Conservation (phyloP, 2,888 invertebrate species). For the Drosophila histrio region DNA sequence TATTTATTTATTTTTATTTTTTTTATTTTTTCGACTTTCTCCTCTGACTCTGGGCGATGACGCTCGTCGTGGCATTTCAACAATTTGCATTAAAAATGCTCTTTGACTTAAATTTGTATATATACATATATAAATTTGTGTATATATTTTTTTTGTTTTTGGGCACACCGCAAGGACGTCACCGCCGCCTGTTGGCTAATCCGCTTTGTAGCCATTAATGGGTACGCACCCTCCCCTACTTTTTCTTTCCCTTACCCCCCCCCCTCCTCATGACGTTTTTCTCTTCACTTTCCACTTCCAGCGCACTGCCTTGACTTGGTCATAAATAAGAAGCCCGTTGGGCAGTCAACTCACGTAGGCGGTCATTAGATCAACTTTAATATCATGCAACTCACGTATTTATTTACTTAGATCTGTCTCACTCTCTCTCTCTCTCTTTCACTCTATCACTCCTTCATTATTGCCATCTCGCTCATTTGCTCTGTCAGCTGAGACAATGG, state of each 20-base stretch:
- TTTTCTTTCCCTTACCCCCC: background rate
- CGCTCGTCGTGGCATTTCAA: conserved; percentile 34
- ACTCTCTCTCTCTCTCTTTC: background rate
- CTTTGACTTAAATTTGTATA: conserved; percentile 38
- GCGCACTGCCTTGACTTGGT: conserved; percentile 2
- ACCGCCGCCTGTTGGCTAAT: conserved; percentile 50
- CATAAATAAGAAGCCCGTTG: conserved; percentile 53
- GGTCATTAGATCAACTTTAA: conserved; percentile 76
- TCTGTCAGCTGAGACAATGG: conserved; percentile 15
- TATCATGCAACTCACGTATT: conserved; percentile 71
- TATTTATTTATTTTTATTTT: conserved; percentile 35
- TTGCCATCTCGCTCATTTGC: conserved; percentile 2
- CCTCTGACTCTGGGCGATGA: background rate
- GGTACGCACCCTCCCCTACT: background rate
- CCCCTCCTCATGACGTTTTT: too few relatives aligned
- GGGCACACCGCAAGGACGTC: conserved; percentile 37
- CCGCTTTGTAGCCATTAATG: conserved; percentile 64
- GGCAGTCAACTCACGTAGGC: conserved; percentile 63
- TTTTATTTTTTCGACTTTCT: background rate
- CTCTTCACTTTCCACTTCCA: background rate
- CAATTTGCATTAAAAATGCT: conserved; percentile 61
- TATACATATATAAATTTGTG: conserved; percentile 1
- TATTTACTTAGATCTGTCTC: conserved; percentile 64
- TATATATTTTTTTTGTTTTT: background rate
- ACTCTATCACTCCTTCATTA: background rate